Conservation (phyloP, 2,888 invertebrate species). For the Heteromurus nitidus region DNA sequence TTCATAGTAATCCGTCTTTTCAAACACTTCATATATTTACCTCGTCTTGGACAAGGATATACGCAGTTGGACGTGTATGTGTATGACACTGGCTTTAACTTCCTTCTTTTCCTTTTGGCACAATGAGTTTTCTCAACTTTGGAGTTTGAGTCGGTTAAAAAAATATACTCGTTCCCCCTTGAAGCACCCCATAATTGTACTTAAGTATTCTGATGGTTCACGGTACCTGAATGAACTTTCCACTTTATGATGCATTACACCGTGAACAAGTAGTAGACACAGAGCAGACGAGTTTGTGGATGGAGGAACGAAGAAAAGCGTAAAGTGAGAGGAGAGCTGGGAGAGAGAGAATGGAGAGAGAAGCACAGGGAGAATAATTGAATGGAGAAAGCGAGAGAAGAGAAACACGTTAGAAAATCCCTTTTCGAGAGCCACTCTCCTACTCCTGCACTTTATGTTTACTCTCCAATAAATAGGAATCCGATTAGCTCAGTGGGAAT, state of each 20-base stretch:
- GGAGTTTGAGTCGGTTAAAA: not conserved
- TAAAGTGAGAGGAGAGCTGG: not conserved
- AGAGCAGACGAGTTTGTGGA: not conserved
- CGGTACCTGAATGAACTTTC: constrained; percentile 43
- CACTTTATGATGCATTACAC: constrained; percentile 57
- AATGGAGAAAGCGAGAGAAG: not conserved
- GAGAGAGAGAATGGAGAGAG: too few relatives aligned
- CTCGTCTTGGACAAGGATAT: not conserved
- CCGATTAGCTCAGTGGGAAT: constrained; percentile 64
- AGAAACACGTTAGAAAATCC: constrained; percentile 52
- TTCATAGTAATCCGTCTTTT: constrained; percentile 31
- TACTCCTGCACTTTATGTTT: constrained; percentile 62
- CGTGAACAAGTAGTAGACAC: constrained; percentile 40
- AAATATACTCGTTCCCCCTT: constrained; percentile 13
- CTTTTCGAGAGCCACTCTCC: constrained; percentile 44
- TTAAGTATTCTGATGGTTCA: constrained; percentile 49
- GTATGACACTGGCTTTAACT: not conserved
- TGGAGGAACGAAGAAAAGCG: constrained; percentile 5
- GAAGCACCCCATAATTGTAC: constrained; percentile 41
- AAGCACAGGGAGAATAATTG: too few relatives aligned
- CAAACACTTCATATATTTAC: constrained; percentile 11
- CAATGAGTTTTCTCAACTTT: not conserved
- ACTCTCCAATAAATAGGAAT: constrained; percentile 68
- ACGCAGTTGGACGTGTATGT: not conserved
- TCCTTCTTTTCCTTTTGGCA: constrained; percentile 16